Percentiles rank a stretch among this genome's conserved stretches.
Evolutionary conservation across 2,113 vertebrate genomes (phyloP).

Genomic region (Lepus americanus): DNA sequence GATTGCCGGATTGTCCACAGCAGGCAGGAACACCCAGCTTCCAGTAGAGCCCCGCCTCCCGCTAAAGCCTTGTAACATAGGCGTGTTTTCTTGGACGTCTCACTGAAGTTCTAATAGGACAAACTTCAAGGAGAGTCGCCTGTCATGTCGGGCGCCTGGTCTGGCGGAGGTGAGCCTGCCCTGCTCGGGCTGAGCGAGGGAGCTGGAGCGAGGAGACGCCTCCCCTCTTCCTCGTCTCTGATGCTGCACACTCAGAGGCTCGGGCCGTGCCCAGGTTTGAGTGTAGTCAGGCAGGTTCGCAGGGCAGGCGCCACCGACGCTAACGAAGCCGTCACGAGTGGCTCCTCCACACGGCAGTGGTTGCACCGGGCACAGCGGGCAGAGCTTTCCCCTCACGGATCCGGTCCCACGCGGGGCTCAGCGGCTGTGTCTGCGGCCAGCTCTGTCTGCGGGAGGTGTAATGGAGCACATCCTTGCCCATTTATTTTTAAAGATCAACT

Average conservation of each 20-base stretch:
- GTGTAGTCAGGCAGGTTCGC: not conserved
- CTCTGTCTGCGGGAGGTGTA: not conserved
- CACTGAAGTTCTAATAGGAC: no score
- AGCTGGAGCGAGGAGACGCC: not conserved
- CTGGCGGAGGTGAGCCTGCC: not conserved
- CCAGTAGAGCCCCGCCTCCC: no score
- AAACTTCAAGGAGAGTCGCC: no score
- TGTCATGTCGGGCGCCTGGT: no score
- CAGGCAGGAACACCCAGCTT: no score
- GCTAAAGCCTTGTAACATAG: no score
- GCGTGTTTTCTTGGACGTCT: no score
- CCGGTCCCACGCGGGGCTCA: accelerated
- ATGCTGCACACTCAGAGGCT: not conserved
- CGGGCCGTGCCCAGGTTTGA: not conserved
- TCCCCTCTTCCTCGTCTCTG: not conserved
- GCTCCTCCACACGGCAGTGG: not conserved
- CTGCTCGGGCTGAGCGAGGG: not conserved
- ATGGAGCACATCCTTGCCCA: no score
- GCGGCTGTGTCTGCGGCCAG: accelerated
- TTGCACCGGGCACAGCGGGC: no score
- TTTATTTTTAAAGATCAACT: no score
- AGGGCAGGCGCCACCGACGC: not conserved
- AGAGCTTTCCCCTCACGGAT: not conserved
- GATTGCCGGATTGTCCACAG: no score
- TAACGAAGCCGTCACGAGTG: no score